phyloP scores from a whole-genome alignment of 2,888 invertebrate species.

The Microchrysa polita region DNA sequence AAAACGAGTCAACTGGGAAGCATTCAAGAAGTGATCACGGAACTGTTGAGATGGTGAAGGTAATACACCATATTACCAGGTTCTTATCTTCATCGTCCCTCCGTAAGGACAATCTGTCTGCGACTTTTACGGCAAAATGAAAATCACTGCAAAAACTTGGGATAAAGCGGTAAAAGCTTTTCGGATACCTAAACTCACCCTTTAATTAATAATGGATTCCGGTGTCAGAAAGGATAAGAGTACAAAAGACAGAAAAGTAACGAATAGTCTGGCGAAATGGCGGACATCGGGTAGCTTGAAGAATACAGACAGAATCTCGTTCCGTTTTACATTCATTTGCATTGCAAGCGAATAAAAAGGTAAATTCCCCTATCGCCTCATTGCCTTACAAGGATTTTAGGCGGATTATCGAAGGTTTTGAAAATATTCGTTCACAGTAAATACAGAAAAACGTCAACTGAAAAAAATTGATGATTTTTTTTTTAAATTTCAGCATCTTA shows the following conservation, averaged over 20 bases:
- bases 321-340: conserved; percentile 28
- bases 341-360: conserved; percentile 27
- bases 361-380: conserved; percentile 27
- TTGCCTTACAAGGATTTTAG: conserved; percentile 20
- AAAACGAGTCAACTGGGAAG: not conserved
- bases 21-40: not conserved
- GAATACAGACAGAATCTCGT: not conserved
- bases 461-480: too few relatives aligned
- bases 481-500: too few relatives aligned
- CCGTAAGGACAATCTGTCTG: not conserved
- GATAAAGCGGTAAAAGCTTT: conserved; percentile 29
- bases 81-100: not conserved
- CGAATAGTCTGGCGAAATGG: not conserved
- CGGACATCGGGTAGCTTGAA: not conserved
- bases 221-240: conserved; percentile 14
- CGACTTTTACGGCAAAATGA: conserved; percentile 6
- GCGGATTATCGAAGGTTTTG: conserved; percentile 32
- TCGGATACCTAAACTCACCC: not conserved
- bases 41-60: not conserved
- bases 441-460: conserved; percentile 19
- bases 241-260: not conserved
- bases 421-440: not conserved
- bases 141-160: conserved; percentile 27
- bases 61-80: not conserved
- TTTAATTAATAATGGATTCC: conserved; percentile 37